phyloP scores from a whole-genome alignment of 2,888 invertebrate species.

The Allophyes oxyacanthae region DNA sequence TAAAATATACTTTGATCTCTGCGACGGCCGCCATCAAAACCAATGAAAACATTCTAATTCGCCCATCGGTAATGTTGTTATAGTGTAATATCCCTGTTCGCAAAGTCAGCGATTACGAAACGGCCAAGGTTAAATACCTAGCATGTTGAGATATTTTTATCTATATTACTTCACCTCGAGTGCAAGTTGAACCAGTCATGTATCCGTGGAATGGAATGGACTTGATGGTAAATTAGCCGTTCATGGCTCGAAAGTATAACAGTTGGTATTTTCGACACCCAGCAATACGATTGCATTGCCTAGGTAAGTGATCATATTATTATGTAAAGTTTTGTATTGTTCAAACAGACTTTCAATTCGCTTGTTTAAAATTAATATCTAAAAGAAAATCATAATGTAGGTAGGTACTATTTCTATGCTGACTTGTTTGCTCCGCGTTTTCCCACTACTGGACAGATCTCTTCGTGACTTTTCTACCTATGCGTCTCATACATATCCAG shows the following conservation, averaged over 20 bases:
- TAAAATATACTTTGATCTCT: no score
- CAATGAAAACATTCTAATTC: no score
- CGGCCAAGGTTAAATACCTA: constrained; percentile 17
- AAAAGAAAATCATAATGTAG: no score
- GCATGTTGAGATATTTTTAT: constrained; percentile 5
- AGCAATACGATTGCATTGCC: not conserved
- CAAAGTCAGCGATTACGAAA: constrained; percentile 4
- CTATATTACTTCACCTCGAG: constrained; percentile 15
- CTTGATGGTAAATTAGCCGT: not conserved
- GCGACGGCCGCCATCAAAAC: no score
- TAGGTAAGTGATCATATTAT: not conserved
- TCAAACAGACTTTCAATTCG: constrained; percentile 3
- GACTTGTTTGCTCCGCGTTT: no score
- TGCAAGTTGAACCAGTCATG: constrained; percentile 11
- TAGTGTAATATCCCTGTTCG: no score
- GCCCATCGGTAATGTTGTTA: no score
- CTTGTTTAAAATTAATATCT: no score
- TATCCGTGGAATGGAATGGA: not conserved
- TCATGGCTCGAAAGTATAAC: constrained; percentile 36
- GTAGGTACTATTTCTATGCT: no score
- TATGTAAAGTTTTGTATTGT: constrained; percentile 7
- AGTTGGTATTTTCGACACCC: constrained; percentile 18
- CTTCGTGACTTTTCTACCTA: no score
- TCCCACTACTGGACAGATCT: no score
- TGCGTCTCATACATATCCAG: no score